Base-by-base conservation (phyloP, 2,888 invertebrate species). In the Phania funesta region DNA sequence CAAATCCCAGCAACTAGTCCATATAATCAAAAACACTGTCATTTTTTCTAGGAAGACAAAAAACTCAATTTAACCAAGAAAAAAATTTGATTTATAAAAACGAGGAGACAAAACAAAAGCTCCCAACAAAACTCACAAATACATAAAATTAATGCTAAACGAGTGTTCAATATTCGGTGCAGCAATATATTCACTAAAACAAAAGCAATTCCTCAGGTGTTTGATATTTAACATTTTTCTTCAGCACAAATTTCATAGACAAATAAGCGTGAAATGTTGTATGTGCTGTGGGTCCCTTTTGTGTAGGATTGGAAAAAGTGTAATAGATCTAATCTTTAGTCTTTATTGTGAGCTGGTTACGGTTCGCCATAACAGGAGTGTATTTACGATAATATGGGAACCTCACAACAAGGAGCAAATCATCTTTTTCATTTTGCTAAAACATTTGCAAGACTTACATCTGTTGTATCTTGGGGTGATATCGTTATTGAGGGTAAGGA, bases 171-270 rank as follows among this genome's bases (percentile, higher is more conserved):
- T n/a, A n/a, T n/a, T n/a, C n/a, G n/a, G n/a, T n/a, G n/a, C n/a
- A n/a, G n/a, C n/a, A n/a, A n/a, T n/a, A n/a, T 11, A 38, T 32
- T 58, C 22, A 6, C 7, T 8, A 32, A 11, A 58, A 71, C 16
- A 26, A 32, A 38, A 67, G 44, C 29, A 71, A 71, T 76, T 80
- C 60, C 67, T 81, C 76, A 76, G 76, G 76, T 81, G 71, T 71
- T 70, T 80, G 48, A 64, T 68, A 41, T 56, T 67, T 46, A 56
- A 54, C 44, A 74, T 38, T 50, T 60, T 46, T 29, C 22, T 56
- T 52, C 13, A 41, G 24, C 22, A 60, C 22, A 46, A 32, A 46
- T 22, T 24, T 13, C 13, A 22, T 32, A 48, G 44, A 8, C 32
- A 48, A 64, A 48, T 32, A n/a, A 9, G 32, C 48, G 35, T 16